Conservation (phyloP, 2,888 invertebrate genomes). For the Syrista parreyssii region DNA sequence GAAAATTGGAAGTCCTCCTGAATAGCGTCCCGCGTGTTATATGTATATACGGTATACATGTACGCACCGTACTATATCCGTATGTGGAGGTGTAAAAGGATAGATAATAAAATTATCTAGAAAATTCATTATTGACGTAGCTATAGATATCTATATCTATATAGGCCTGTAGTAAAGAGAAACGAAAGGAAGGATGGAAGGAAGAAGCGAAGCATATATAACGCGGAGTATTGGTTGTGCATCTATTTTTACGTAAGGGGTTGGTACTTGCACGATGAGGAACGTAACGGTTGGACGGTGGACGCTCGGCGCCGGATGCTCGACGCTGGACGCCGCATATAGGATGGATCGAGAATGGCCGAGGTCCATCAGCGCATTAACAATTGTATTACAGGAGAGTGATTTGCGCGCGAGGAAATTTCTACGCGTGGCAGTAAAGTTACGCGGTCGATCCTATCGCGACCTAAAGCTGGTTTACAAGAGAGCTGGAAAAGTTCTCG, state of each 20-base stretch:
- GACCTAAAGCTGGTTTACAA: neutral
- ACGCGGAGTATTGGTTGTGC: slow-evolving; percentile 36
- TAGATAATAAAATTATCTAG: neutral
- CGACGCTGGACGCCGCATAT: slow-evolving; percentile 29
- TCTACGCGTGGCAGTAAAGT: neutral
- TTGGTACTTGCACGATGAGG: neutral
- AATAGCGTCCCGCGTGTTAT: neutral
- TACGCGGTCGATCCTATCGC: neutral
- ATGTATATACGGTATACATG: neutral
- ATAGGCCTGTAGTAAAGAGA: neutral
- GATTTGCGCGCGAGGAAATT: slow-evolving; percentile 58
- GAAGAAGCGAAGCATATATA: slow-evolving; percentile 9
- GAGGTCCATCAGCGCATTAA: slow-evolving; percentile 62
- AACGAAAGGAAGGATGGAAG: neutral
- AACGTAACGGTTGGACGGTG: neutral
- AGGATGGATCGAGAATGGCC: slow-evolving; percentile 55
- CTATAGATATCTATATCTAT: neutral
- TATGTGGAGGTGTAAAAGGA: neutral
- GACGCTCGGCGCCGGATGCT: neutral
- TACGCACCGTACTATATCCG: neutral
- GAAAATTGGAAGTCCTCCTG: neutral
- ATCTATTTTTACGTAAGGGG: slow-evolving; percentile 54
- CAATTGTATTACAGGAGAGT: slow-evolving; percentile 64
- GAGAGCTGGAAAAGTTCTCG: neutral
- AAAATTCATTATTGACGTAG: neutral